Percentiles rank a stretch among this genome's conserved stretches.
These are phyloP conservation scores for Calameuta filiformis DNA, from an alignment of 2,888 invertebrate species.

Conservation along the genomic window DNA sequence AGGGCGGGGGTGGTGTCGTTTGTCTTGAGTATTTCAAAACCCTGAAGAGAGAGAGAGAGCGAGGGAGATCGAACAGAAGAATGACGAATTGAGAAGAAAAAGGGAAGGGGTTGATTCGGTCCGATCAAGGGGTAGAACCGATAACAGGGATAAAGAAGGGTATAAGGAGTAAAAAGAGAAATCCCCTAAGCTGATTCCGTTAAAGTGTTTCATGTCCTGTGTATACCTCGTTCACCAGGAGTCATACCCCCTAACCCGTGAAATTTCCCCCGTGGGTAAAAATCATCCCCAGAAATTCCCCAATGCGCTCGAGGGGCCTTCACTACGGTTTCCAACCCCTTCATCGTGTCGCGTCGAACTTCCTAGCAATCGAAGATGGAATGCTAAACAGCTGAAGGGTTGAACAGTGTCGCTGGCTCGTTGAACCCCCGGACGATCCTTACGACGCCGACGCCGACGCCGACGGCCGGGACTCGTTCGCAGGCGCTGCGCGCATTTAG, in stretches of 20 bases:
- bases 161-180: neutral
- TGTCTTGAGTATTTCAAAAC: neutral
- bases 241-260: neutral
- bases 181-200: neutral
- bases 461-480: constrained; percentile 38
- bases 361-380: constrained; percentile 62
- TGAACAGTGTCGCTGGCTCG: constrained; percentile 41
- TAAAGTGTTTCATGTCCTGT: neutral
- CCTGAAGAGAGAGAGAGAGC: neutral
- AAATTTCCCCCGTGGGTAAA: neutral
- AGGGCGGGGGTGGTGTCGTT: neutral
- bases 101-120: neutral
- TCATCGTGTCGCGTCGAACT: constrained; percentile 26
- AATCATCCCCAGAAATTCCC: neutral
- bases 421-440: constrained; percentile 30
- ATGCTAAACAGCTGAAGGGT: constrained; percentile 65
- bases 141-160: neutral
- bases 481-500: constrained; percentile 60
- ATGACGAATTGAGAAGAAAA: neutral
- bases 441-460: constrained; percentile 35
- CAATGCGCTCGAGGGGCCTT: neutral
- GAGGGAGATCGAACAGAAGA: neutral
- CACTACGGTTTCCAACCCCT: neutral
- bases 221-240: neutral
- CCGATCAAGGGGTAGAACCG: neutral